phyloP scores from a whole-genome alignment of 2,888 invertebrate species.

The Pegoplata infirma region DNA sequence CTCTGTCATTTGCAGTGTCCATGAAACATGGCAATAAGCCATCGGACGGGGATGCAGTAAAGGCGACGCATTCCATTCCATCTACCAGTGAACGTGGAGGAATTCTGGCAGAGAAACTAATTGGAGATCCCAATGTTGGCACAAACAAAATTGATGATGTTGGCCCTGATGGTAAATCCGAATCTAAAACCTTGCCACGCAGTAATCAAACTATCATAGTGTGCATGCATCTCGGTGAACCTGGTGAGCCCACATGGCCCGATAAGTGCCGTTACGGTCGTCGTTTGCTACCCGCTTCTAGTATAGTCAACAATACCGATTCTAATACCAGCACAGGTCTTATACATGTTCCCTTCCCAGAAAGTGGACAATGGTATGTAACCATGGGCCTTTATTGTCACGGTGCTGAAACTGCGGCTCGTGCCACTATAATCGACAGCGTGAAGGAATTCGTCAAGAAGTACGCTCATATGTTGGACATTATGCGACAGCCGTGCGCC shows the following conservation, averaged over 20 bases:
- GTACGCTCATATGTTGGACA: slow-evolving; percentile 69
- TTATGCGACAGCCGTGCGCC: slow-evolving; percentile 73
- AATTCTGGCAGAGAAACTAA: slow-evolving; percentile 74
- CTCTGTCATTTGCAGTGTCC: slow-evolving; percentile 84
- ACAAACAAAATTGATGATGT: slow-evolving; percentile 52
- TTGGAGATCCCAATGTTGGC: slow-evolving; percentile 64
- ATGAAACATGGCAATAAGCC: slow-evolving; percentile 80
- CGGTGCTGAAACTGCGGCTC: slow-evolving; percentile 78
- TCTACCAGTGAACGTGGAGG: slow-evolving; percentile 68
- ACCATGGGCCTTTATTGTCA: slow-evolving; percentile 86
- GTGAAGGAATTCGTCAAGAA: slow-evolving; percentile 76
- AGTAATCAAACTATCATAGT: slow-evolving; percentile 80
- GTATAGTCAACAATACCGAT: slow-evolving; percentile 83
- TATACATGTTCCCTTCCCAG: slow-evolving; percentile 88
- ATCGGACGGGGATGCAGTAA: slow-evolving; percentile 62
- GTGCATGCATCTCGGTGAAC: slow-evolving; percentile 81
- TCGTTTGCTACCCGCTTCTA: slow-evolving; percentile 80
- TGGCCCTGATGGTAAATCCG: slow-evolving; percentile 38
- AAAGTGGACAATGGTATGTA: slow-evolving; percentile 90
- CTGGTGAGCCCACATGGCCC: slow-evolving; percentile 82
- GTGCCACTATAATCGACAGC: slow-evolving; percentile 74
- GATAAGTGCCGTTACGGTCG: slow-evolving; percentile 82
- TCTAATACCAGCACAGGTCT: slow-evolving; percentile 82
- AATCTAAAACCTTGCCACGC: slow-evolving; percentile 62
- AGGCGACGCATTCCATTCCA: slow-evolving; percentile 63